Evolutionary conservation across 2,797 vertebrate species (phyloP), one percentile per base, ranked within the genome.

Genomic region (Tenualosa thibaudeaui): DNA sequence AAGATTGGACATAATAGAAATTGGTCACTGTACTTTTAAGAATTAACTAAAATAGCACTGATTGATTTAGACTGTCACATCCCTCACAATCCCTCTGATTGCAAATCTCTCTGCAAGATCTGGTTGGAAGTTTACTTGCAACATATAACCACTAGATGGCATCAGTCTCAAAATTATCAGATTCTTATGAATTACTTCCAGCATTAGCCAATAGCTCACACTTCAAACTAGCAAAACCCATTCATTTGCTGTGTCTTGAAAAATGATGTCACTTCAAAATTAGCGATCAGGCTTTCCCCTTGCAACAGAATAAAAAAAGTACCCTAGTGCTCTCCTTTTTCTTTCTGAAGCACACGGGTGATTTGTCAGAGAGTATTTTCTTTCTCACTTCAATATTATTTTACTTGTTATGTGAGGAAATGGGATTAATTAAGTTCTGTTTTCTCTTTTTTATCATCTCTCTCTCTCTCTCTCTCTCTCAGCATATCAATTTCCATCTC

Each of bases 111-210:
- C 24, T 43, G 19, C 54, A 56, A 56, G 19, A 50, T 82, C 4
- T 51, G 13, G 24, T 49, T 49, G n/a, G n/a, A 37, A 4, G 65
- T 68, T 71, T 9, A 60, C 19, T 86, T 50, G 51, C 83, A 89
- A 19, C 3, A 50, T 50, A 3, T 65, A 3, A 54, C 88, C 90
- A 88, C 65, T 37, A 87, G 88, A 84, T 71, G 90, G 88, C 83
- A 56, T 54, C 54, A 81, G 54, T 13, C 12, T 53, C 51, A 3
- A 24, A 62, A 62, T 24, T 1, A 62, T 62, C 58, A 62, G 7
- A 24, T 24, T 10, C 22, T 10, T n/a, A 6, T 24, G 58, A 8
- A 24, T 24, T 9, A 62, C 58, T 62, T 24, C n/a, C 24, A 1
- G 8, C 22, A 62, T 2, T 24, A n/a, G 58, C 58, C 58, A 62